phyloP scores from a whole-genome alignment of 1,140 invertebrate genomes.

The Macrostomum lignano region DNA sequence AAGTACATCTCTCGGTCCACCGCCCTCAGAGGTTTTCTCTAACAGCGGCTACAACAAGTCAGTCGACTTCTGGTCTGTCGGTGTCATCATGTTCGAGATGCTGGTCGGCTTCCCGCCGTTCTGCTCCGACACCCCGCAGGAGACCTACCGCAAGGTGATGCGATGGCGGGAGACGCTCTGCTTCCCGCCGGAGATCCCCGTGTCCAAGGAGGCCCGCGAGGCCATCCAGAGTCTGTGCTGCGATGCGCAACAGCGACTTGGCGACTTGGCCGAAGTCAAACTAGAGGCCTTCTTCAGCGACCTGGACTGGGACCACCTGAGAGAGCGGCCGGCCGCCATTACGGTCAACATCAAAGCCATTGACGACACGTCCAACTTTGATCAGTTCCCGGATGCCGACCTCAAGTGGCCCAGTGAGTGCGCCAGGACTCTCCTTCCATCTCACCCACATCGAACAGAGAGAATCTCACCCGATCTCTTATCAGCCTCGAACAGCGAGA shows the following conservation, averaged over 20 bases:
- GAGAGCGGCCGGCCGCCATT: conserved; percentile 83
- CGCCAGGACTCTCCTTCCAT: too few species aligned
- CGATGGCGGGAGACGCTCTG: conserved; percentile 88
- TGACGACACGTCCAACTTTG: conserved; percentile 54
- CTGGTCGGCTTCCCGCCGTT: conserved; percentile 95
- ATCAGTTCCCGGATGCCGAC: conserved; percentile 9
- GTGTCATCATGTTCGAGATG: conserved; percentile 99
- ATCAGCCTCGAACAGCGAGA: too few species aligned
- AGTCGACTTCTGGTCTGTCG: conserved; percentile 97
- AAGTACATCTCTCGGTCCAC: too few species aligned
- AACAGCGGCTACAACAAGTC: conserved; percentile 83
- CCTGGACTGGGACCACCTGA: conserved; percentile 66
- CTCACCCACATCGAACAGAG: too few species aligned
- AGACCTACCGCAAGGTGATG: conserved; percentile 99
- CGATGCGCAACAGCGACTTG: conserved; percentile 2
- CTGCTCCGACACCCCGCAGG: conserved; percentile 92
- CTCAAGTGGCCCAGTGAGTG: conserved; percentile 30
- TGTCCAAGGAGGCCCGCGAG: conserved; percentile 47
- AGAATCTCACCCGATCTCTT: too few species aligned
- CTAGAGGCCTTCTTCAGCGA: conserved; percentile 55
- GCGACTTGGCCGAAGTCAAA: conserved; percentile 54
- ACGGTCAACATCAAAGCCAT: conserved; percentile 55
- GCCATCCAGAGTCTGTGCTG: conserved; percentile 25
- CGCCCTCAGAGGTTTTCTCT: conserved; percentile 76
- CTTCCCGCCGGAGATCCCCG: conserved; percentile 92